phyloP scores from a whole-genome alignment of 1,140 invertebrate species.

The Rhysida immarginata region DNA sequence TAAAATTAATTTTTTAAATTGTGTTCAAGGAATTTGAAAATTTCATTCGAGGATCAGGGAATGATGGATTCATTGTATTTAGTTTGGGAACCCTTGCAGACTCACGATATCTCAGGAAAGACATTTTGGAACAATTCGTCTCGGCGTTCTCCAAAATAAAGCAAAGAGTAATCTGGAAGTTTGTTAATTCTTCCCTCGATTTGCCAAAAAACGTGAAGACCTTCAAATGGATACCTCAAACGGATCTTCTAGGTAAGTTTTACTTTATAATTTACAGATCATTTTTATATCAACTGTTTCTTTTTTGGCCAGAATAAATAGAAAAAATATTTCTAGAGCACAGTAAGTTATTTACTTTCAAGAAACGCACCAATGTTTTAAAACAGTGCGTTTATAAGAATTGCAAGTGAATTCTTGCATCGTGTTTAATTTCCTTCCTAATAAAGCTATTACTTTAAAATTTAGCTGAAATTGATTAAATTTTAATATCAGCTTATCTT shows the following conservation, averaged over 20 bases:
- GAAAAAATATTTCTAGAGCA: slow-evolving; percentile 2
- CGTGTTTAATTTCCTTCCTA: too few relatives aligned
- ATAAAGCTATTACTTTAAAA: too few relatives aligned
- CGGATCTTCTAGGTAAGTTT: slow-evolving; percentile 18
- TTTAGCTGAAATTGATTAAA: too few relatives aligned
- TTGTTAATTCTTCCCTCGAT: slow-evolving; percentile 10
- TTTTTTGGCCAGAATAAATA: slow-evolving; percentile 9
- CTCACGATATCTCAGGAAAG: slow-evolving; percentile 53
- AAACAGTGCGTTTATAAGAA: too few relatives aligned
- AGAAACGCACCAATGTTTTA: too few relatives aligned
- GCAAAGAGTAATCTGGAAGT: slow-evolving; percentile 19
- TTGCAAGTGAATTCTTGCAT: too few relatives aligned
- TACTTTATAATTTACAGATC: not conserved
- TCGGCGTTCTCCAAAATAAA: slow-evolving; percentile 5
- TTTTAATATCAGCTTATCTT: too few relatives aligned
- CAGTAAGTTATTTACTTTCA: slow-evolving; percentile 5
- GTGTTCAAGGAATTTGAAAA: slow-evolving; percentile 34
- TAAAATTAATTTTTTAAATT: slow-evolving; percentile 4
- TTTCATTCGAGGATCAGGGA: slow-evolving; percentile 44
- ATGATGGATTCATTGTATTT: slow-evolving; percentile 56
- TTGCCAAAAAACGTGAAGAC: slow-evolving; percentile 16
- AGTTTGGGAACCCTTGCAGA: slow-evolving; percentile 63
- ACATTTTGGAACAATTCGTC: slow-evolving; percentile 33
- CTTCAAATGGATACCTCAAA: slow-evolving; percentile 18
- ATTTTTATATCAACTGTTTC: not conserved